These are phyloP conservation scores for Zootoca vivipara DNA, from an alignment of 2,113 vertebrate genomes.

Conservation along the genomic window DNA sequence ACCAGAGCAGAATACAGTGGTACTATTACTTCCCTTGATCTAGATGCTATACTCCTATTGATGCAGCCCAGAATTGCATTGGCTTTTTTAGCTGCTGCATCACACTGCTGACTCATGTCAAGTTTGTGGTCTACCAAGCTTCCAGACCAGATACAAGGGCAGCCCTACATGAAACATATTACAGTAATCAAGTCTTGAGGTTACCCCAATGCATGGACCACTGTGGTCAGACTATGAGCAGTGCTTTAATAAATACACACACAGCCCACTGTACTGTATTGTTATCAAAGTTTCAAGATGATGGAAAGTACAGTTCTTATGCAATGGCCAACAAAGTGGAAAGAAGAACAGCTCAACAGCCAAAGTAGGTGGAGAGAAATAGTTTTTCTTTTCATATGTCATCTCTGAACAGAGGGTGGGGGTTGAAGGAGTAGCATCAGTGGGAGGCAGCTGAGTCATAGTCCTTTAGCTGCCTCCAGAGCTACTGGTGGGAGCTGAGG, in stretches of 20 bases:
- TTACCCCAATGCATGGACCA: too few relatives aligned
- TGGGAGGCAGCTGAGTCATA: neutral
- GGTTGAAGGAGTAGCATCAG: neutral
- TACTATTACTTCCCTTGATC: too few relatives aligned
- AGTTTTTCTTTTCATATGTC: neutral
- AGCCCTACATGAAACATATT: too few relatives aligned
- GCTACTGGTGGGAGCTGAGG: neutral
- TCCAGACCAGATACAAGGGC: too few relatives aligned
- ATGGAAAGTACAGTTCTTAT: neutral
- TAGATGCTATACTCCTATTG: too few relatives aligned
- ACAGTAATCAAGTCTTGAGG: too few relatives aligned
- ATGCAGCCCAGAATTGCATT: too few relatives aligned
- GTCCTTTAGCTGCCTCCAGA: neutral
- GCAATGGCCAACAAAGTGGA: neutral
- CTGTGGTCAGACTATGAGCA: neutral
- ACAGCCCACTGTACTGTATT: neutral
- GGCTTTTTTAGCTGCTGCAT: too few relatives aligned
- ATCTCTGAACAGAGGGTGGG: neutral
- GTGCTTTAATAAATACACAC: neutral
- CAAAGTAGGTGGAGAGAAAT: neutral
- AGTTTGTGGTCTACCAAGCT: too few relatives aligned
- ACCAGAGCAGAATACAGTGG: too few relatives aligned
- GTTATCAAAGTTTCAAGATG: neutral
- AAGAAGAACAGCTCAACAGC: neutral
- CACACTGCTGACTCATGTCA: too few relatives aligned